Percentiles rank a stretch among this genome's conserved stretches.
Evolutionary conservation across 2,113 vertebrate genomes (phyloP).

Genomic region (Canis aureus): DNA sequence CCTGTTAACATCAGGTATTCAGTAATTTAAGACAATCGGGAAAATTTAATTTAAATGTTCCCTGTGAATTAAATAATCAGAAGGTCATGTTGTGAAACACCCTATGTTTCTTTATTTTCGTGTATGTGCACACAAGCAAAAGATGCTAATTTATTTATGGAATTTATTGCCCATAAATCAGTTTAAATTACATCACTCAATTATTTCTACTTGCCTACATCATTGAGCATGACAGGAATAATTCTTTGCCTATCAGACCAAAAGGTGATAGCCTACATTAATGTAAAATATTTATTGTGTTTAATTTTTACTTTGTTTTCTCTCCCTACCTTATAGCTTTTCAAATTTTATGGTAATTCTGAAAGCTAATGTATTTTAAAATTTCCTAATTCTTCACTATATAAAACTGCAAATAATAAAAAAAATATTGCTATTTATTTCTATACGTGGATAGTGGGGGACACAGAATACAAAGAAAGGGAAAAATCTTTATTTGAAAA

Average conservation of each 20-base stretch:
- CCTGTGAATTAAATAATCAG: neutral
- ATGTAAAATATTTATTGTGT: neutral
- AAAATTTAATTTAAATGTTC: neutral
- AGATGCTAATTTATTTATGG: neutral
- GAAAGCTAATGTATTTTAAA: neutral
- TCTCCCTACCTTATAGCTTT: neutral
- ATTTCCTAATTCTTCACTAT: neutral
- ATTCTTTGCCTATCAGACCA: neutral
- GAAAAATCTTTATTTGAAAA: constrained; percentile 26
- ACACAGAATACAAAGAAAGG: neutral
- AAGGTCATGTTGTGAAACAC: neutral
- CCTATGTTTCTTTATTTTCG: neutral
- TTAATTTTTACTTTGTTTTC: neutral
- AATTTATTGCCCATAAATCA: neutral
- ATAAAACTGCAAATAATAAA: neutral
- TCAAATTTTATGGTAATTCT: neutral
- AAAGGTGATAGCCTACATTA: neutral
- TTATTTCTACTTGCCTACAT: neutral
- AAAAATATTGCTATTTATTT: neutral
- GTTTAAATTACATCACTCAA: neutral
- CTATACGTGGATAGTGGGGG: neutral
- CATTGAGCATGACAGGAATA: neutral
- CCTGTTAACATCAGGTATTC: neutral
- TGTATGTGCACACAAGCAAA: neutral
- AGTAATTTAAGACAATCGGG: neutral